Conservation (phyloP, 2,113 vertebrate genomes). For the Planiliza haematocheilus region DNA sequence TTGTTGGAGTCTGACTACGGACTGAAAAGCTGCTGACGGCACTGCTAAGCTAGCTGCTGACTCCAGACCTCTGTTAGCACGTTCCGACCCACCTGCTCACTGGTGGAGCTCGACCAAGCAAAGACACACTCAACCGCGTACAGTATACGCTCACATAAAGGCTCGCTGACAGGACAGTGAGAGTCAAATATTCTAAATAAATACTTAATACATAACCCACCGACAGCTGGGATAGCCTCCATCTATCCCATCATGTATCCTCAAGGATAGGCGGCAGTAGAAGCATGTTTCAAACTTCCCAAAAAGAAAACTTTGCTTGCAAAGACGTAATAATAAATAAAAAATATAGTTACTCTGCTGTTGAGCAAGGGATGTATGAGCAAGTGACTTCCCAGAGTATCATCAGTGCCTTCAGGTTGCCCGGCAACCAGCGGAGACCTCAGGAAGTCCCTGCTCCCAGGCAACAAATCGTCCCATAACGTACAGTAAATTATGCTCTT, state of each 20-base stretch:
- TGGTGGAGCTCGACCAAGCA: constrained; percentile 40
- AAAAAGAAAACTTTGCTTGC: too few species aligned
- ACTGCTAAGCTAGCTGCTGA: constrained; percentile 69
- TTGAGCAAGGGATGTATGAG: too few species aligned
- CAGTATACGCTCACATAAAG: neutral
- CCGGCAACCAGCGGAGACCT: neutral
- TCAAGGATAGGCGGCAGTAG: too few species aligned
- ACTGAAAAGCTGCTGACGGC: constrained; percentile 68
- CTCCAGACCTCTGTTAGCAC: constrained; percentile 57
- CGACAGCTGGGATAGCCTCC: too few species aligned
- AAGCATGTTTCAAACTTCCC: too few species aligned
- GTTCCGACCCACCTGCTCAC: constrained; percentile 62
- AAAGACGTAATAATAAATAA: too few species aligned
- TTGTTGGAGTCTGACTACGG: constrained; percentile 57
- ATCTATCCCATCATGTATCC: too few species aligned
- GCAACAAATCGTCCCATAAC: neutral
- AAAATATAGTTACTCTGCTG: too few species aligned
- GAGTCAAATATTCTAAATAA: too few species aligned
- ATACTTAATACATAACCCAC: too few species aligned
- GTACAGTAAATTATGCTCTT: too few species aligned
- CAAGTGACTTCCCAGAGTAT: neutral
- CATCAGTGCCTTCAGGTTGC: neutral
- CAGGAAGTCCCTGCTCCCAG: neutral
- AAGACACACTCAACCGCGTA: constrained; percentile 18
- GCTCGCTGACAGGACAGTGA: too few species aligned